phyloP scores from a whole-genome alignment of 2,888 invertebrate species.

The Clanis bilineata region DNA sequence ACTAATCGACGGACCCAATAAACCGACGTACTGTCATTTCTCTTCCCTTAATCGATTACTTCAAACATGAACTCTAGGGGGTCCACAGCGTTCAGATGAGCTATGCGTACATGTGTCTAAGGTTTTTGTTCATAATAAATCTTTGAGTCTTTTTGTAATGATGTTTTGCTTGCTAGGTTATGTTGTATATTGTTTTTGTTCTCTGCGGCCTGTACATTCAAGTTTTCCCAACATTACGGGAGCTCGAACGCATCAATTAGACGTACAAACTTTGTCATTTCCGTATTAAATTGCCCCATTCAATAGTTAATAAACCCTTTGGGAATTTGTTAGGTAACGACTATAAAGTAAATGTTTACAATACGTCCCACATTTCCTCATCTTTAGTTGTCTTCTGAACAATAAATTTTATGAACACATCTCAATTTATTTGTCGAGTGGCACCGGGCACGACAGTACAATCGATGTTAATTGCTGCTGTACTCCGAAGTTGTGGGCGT shows the following conservation, averaged over 20 bases:
- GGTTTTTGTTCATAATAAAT: conserved; percentile 66
- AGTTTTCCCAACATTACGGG: background rate
- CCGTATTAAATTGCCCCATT: conserved; percentile 49
- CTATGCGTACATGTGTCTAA: conserved; percentile 52
- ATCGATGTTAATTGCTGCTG: conserved; percentile 76
- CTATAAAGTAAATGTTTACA: conserved; percentile 60
- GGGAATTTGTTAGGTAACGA: conserved; percentile 49
- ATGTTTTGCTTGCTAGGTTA: conserved; percentile 32
- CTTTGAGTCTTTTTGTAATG: conserved; percentile 54
- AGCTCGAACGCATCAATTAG: conserved; percentile 29
- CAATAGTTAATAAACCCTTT: conserved; percentile 48
- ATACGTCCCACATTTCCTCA: conserved; percentile 61
- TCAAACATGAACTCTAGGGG: conserved; percentile 76
- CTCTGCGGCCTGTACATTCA: background rate
- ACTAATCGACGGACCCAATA: conserved; percentile 73
- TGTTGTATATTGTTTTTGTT: conserved; percentile 18
- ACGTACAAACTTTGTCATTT: conserved; percentile 48
- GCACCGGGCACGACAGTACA: conserved; percentile 56
- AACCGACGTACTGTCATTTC: conserved; percentile 79
- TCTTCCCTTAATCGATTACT: conserved; percentile 80
- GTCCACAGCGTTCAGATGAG: conserved; percentile 56
- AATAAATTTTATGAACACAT: conserved; percentile 78
- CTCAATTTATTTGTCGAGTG: conserved; percentile 65
- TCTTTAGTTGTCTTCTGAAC: conserved; percentile 63
- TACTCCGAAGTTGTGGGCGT: conserved; percentile 67